These are phyloP conservation scores for Drosophila prosaltans DNA, from an alignment of 1,140 invertebrate genomes.

Conservation along the genomic window DNA sequence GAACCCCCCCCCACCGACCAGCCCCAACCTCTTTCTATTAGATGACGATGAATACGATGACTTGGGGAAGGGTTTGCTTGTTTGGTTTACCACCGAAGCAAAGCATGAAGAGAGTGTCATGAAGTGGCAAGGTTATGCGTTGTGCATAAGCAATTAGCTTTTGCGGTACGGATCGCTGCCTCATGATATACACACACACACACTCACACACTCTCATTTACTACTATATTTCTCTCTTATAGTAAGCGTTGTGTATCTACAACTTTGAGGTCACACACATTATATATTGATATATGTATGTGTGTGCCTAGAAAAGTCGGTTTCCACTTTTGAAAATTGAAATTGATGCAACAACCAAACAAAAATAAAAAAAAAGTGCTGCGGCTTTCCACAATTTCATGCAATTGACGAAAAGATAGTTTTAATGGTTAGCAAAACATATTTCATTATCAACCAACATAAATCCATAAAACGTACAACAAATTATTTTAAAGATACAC, in stretches of 20 bases:
- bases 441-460: background rate
- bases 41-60: background rate
- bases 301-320: constrained; percentile 1
- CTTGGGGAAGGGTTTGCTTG: constrained; percentile 30
- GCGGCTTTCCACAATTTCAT: background rate
- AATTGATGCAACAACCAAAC: constrained; percentile 42
- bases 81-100: background rate
- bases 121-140: constrained; percentile 77
- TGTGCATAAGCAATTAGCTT: constrained; percentile 77
- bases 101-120: constrained; percentile 60
- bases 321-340: constrained; percentile 37
- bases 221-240: too few species aligned
- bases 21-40: background rate
- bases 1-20: too few species aligned
- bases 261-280: constrained; percentile 47
- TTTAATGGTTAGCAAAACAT: background rate
- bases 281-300: background rate
- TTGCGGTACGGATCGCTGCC: constrained; percentile 50
- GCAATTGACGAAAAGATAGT: background rate
- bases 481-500: too few species aligned
- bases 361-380: background rate
- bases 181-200: too few species aligned
- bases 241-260: background rate
- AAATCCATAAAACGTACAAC: too few species aligned
- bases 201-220: too few species aligned